A percentile compares a stretch with the other conserved stretches of the same genome.
Conservation (phyloP, 2,797 vertebrate genomes). For the Pipistrellus kuhlii region DNA sequence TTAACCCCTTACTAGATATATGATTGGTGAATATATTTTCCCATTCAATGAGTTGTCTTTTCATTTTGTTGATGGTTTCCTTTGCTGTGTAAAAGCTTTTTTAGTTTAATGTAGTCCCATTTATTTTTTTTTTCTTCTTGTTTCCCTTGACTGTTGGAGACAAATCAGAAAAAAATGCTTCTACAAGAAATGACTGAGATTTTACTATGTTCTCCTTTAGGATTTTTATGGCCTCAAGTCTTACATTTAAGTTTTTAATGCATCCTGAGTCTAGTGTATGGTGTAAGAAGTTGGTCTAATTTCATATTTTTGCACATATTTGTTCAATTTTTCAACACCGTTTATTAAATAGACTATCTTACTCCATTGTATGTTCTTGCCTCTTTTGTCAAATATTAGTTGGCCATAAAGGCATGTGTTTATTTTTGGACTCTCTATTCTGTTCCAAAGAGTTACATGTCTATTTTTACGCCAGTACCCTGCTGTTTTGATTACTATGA, state of each 20-base stretch:
- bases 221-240: not conserved
- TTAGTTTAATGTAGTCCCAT: not conserved
- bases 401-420: not conserved
- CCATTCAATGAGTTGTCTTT: not conserved
- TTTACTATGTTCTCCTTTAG: not conserved
- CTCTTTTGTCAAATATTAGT: not conserved
- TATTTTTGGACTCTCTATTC: not conserved
- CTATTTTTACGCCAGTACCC: not conserved
- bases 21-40: not conserved
- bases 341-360: not conserved
- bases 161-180: not conserved
- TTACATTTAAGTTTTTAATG: not conserved
- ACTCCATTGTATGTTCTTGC: not conserved
- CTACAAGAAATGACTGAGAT: not conserved
- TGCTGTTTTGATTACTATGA: not conserved
- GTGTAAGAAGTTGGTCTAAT: not conserved
- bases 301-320: not conserved
- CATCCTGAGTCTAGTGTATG: not conserved
- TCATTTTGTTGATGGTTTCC: not conserved
- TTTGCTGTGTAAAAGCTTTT: not conserved
- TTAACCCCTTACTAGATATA: not conserved
- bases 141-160: not conserved
- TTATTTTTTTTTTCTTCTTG: not conserved
- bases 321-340: not conserved
- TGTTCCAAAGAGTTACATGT: not conserved